Percentiles rank a stretch among this genome's conserved stretches.
These are phyloP conservation scores for Phymanthus crucifer DNA, from an alignment of 92 coral and sea anemone species.

Conservation along the genomic window DNA sequence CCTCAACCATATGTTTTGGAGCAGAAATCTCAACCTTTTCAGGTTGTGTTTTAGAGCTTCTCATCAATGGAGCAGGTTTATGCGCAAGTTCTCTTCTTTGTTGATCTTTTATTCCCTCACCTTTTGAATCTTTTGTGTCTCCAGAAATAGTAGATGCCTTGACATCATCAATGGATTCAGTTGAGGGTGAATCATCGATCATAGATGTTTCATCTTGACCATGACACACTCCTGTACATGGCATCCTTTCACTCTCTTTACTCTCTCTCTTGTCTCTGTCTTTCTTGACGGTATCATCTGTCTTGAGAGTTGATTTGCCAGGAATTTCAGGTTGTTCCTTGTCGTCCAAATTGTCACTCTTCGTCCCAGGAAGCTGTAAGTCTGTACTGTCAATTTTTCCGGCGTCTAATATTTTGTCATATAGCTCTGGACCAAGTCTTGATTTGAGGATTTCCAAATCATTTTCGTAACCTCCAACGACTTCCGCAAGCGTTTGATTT, in stretches of 20 bases:
- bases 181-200: no score
- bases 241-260: background rate
- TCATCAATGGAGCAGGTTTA: background rate
- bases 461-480: conserved; percentile 55
- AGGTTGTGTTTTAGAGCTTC: background rate
- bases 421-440: conserved; percentile 58
- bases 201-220: no score
- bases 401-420: conserved; percentile 27
- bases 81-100: background rate
- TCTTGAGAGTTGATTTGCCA: background rate
- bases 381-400: background rate
- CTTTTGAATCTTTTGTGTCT: background rate
- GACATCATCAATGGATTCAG: background rate
- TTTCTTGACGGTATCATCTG: background rate
- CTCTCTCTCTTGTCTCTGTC: background rate
- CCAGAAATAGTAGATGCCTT: background rate
- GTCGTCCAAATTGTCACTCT: background rate
- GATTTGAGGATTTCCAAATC: conserved; percentile 47
- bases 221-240: background rate
- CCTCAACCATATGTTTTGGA: conserved; percentile 25
- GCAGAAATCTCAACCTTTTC: background rate
- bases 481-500: conserved; percentile 53
- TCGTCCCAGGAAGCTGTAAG: background rate
- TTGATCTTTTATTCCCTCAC: background rate
- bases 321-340: background rate